Evolutionary conservation across 2,888 invertebrate species (phyloP), one percentile per base, ranked within the genome.

Genomic region (Eudasyphora cyanicolor): DNA sequence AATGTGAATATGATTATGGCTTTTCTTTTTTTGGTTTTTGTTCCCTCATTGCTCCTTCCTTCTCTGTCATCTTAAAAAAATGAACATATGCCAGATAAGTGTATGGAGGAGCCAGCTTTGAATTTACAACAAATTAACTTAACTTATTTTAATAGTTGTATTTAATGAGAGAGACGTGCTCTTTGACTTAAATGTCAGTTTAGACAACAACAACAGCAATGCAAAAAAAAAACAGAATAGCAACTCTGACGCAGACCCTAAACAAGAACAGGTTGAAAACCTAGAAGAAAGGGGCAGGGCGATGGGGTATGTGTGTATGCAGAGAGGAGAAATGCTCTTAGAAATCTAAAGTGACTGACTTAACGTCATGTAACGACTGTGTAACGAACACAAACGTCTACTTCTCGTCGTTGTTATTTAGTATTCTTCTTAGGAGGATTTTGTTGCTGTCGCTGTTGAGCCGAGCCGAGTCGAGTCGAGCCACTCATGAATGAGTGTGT

Each of bases 1-100:
- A 42, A 42, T 21, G 8, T 38, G 8, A 19, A 5, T 42, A n/a
- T 17, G 21, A 42, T 19, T 67, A 14, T 24, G 14, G 27, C 27
- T 29, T 45, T 12, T 49, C 21, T 38, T 42, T 57, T 79, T 87
- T 82, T 84, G 85, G 8, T 87, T 67, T 88, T 86, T 88, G 84
- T 87, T 85, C 82, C n/a, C n/a, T n/a, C n/a, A n/a, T n/a, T n/a
- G n/a, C n/a, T n/a, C n/a, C n/a, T n/a, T n/a, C n/a, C n/a, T n/a
- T n/a, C n/a, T n/a, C n/a, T n/a, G n/a, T n/a, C n/a, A n/a, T n/a
- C n/a, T n/a, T n/a, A n/a, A n/a, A n/a, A 12, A 35, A 17, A 32
- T 10, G 14, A 64, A 35, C 29, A 35, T 17, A 64, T 8, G 14
- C 29, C 12, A 17, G 24, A 24, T n/a, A 8, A 64, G n/a, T 32